Conservation (phyloP, 2,113 vertebrate genomes). For the Coptodon rendalli region DNA sequence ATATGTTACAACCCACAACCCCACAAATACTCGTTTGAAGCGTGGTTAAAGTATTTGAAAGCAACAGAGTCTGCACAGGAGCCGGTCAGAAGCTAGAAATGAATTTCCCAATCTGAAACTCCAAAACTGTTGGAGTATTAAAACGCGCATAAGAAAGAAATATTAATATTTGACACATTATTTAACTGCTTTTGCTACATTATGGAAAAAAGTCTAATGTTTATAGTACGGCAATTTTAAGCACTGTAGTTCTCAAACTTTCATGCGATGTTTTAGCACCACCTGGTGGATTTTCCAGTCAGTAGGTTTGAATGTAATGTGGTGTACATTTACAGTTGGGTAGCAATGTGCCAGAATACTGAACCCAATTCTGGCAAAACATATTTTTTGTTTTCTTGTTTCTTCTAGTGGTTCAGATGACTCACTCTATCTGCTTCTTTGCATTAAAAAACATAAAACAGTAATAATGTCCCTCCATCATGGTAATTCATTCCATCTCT, state of each 20-base stretch:
- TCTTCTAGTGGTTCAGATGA: not conserved
- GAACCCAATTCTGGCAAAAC: not conserved
- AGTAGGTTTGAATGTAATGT: not conserved
- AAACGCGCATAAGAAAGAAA: not conserved
- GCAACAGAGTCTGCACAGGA: not conserved
- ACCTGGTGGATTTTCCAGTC: not conserved
- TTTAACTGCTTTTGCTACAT: too few relatives aligned
- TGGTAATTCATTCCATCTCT: not conserved
- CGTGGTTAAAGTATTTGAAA: not conserved
- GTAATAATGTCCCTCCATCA: not conserved
- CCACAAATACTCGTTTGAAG: not conserved
- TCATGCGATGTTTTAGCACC: not conserved
- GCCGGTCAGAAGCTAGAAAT: not conserved
- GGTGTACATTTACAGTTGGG: fast-evolving
- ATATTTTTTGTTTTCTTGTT: not conserved
- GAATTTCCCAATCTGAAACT: not conserved
- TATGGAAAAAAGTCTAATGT: fast-evolving
- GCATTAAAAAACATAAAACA: not conserved
- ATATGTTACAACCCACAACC: not conserved
- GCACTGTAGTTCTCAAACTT: not conserved
- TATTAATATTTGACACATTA: not conserved
- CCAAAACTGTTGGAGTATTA: not conserved
- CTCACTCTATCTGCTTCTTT: not conserved
- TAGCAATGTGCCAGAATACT: not conserved
- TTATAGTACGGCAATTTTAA: not conserved